Base-by-base conservation (phyloP, 2,797 vertebrate genomes). In the Sylvia borin region DNA sequence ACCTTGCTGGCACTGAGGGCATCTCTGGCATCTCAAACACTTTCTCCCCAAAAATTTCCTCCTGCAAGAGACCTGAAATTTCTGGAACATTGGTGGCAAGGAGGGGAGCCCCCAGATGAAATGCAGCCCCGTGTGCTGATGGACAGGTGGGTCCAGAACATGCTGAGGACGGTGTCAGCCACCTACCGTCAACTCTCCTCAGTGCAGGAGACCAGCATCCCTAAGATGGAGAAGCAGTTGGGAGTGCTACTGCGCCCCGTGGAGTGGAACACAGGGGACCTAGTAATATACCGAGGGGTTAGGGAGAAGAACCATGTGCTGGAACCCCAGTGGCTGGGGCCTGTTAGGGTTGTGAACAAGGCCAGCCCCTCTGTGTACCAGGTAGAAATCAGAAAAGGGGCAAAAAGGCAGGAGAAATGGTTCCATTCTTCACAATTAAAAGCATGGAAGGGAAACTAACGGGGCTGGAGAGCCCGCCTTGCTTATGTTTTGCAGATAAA, bases 391-490 rank as follows among this genome's bases (percentile, higher is more conserved):
- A 94, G 94, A 79, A 97, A 95, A 75, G 93, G 94, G 64, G 34
- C 42, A 0, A 95, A 95, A 92, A 94, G 71, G 53, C 83, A 93
- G 92, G 95, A 84, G 54, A 97, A 95, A 24, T 97, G 96, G 96
- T 31, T 97, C 92, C 95, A 97, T 76, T 93, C 96, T 93, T 97
- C 96, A 19, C 96, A 97, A 27, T 76, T 97, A 88, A 97, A 96
- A 87, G 94, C 95, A 93, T 97, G 96, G 96, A 97, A 97, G 96
- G 94, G 96, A 96, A 96, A 97, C 94, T 97, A 97, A 97, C 88
- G 92, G 96, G 96, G 96, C 95, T 97, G 96, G 95, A 97, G 86
- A 97, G 96, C 93, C 96, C 96, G 16, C 67, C 92, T 96, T 97
- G 85, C 88, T 97, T 97, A 73, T 97, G 95, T 97, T 94, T 97